Evolutionary conservation across 2,113 vertebrate genomes (phyloP).

Genomic region (Perca fluviatilis): DNA sequence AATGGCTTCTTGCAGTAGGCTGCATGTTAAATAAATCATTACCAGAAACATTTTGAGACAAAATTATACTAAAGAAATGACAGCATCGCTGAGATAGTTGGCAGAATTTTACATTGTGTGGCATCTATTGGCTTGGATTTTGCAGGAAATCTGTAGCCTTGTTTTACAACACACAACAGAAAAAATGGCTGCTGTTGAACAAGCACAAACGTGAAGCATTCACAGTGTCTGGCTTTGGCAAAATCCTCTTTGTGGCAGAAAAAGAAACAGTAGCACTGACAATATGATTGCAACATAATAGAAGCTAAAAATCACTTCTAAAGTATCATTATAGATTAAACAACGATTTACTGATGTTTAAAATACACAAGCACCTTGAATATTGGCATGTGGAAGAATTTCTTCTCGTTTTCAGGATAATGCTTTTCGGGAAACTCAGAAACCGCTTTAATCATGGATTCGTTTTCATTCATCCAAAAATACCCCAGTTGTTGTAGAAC

Average conservation of each 20-base stretch:
- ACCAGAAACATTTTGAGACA: conserved; percentile 1
- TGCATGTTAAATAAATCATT: not conserved
- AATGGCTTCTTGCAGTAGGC: not conserved
- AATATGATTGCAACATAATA: not conserved
- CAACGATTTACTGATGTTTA: not conserved
- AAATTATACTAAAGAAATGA: conserved; percentile 11
- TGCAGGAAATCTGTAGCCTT: not conserved
- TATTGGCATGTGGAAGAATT: not conserved
- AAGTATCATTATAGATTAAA: not conserved
- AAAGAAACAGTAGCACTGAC: not conserved
- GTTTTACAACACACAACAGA: not conserved
- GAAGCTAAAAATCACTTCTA: not conserved
- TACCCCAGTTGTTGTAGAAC: conserved; percentile 41
- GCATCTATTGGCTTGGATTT: conserved; percentile 7
- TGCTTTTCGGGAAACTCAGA: conserved; percentile 10
- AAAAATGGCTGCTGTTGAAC: conserved; percentile 10
- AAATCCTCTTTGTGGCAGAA: conserved; percentile 6
- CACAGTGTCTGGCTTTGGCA: not conserved
- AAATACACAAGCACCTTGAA: not conserved
- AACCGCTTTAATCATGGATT: conserved; percentile 26
- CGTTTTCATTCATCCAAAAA: conserved; percentile 43
- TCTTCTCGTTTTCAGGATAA: not conserved
- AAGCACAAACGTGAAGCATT: conserved; percentile 4
- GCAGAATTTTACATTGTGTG: not conserved
- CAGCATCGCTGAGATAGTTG: not conserved